phyloP scores from a whole-genome alignment of 2,797 vertebrate species.

The Halcyon chelicuti region DNA sequence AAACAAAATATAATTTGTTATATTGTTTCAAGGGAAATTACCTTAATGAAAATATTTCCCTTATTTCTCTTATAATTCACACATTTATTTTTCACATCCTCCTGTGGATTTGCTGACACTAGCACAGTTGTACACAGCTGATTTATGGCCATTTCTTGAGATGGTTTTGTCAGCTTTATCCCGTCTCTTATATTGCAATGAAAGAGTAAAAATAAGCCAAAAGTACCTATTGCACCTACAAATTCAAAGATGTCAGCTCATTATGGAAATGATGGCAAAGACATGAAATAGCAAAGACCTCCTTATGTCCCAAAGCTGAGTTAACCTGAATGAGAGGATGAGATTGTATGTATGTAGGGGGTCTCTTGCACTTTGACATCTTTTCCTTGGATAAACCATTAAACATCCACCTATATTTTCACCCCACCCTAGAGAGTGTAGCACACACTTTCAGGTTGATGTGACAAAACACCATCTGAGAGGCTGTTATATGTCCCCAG shows the following conservation, averaged over 20 bases:
- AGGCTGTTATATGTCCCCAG: neutral
- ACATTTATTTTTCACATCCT: neutral
- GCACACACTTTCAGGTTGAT: neutral
- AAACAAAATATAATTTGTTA: neutral
- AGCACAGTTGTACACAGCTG: neutral
- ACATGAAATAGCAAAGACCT: neutral
- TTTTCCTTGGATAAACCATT: neutral
- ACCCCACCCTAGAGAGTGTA: neutral
- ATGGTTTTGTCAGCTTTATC: neutral
- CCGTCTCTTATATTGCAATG: neutral
- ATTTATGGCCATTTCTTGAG: neutral
- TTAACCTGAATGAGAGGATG: neutral
- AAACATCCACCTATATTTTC: neutral
- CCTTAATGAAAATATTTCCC: neutral
- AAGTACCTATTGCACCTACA: neutral
- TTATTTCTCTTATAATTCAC: neutral
- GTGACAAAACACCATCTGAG: neutral
- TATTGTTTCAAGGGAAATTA: neutral
- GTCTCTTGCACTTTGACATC: neutral
- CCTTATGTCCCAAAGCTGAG: neutral
- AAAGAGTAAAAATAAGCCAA: neutral
- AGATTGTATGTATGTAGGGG: too few species aligned
- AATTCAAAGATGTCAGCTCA: neutral
- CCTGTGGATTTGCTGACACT: neutral
- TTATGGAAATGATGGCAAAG: neutral